Conservation (phyloP, 2,888 invertebrate species). For the Serrognathus titanus region DNA sequence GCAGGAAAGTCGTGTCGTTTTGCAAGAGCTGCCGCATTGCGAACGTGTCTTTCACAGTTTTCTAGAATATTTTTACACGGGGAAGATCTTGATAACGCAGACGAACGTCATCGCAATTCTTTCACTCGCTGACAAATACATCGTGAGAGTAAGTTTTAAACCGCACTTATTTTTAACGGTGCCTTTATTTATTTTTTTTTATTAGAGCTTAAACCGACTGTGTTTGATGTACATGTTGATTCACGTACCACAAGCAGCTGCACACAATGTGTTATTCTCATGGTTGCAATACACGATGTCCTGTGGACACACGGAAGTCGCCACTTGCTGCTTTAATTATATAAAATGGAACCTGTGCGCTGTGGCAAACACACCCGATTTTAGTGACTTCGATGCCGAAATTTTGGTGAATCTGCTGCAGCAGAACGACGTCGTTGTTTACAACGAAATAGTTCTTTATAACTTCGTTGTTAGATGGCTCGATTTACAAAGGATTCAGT, state of each 20-base stretch:
- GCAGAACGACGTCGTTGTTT: conserved; percentile 83
- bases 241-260: conserved; percentile 81
- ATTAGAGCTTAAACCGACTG: conserved; percentile 73
- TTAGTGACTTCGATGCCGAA: conserved; percentile 78
- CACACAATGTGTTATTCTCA: conserved; percentile 75
- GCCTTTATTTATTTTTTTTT: conserved; percentile 17
- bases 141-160: conserved; percentile 66
- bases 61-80: conserved; percentile 84
- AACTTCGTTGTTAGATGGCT: conserved; percentile 79
- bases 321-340: conserved; percentile 75
- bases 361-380: conserved; percentile 74
- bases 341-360: conserved; percentile 89
- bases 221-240: conserved; percentile 86
- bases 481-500: conserved; percentile 62
- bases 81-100: conserved; percentile 81
- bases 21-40: conserved; percentile 84
- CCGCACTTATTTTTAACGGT: background rate
- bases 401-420: conserved; percentile 72
- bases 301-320: conserved; percentile 72
- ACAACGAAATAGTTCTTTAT: conserved; percentile 84
- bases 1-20: conserved; percentile 74
- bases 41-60: conserved; percentile 84
- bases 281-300: conserved; percentile 90
- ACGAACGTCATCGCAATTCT: conserved; percentile 83
- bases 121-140: conserved; percentile 91